Percentiles rank a stretch among this genome's conserved stretches.
phyloP scores from a whole-genome alignment of 2,797 vertebrate genomes.

The Hipposideros larvatus region DNA sequence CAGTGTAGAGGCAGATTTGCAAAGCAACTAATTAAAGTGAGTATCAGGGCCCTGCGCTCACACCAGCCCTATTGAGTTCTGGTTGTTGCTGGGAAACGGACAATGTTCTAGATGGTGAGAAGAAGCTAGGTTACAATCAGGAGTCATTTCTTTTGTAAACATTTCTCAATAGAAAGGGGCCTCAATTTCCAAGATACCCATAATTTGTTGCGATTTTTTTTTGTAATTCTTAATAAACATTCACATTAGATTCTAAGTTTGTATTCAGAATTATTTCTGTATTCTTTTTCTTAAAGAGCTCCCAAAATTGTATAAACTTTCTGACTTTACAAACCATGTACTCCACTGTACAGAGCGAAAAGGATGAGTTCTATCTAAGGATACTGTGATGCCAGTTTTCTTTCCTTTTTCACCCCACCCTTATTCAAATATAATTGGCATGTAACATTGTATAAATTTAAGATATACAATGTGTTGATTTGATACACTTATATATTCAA shows the following conservation, averaged over 20 bases:
- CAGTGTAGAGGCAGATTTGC: constrained; percentile 22
- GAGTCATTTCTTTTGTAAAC: constrained; percentile 12
- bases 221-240: neutral
- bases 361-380: neutral
- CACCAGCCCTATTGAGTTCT: neutral
- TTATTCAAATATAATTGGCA: neutral
- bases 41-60: neutral
- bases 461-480: neutral
- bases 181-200: neutral
- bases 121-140: neutral
- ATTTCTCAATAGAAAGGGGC: neutral
- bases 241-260: neutral
- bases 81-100: neutral
- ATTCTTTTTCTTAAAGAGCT: neutral
- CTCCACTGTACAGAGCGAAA: neutral
- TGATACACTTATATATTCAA: neutral
- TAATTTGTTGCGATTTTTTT: neutral
- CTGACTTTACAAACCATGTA: neutral
- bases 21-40: neutral
- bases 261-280: neutral
- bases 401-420: neutral
- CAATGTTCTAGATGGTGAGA: neutral
- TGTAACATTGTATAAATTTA: neutral
- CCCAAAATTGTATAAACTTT: neutral
- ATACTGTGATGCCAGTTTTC: neutral